Conservation (phyloP, 2,113 vertebrate species). For the Rallus limicola region DNA sequence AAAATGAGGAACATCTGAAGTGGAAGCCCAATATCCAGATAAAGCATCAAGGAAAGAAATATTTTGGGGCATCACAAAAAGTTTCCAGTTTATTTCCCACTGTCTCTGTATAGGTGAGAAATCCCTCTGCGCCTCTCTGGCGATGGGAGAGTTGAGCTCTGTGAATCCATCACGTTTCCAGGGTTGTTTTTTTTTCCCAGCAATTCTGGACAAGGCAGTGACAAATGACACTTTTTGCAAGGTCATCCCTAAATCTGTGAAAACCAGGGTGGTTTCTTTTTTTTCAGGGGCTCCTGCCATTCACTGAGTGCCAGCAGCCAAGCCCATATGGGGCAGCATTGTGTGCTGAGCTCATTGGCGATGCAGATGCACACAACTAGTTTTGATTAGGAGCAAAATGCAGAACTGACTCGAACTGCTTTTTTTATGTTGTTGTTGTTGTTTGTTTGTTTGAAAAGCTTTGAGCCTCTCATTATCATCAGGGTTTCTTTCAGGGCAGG, state of each 20-base stretch:
- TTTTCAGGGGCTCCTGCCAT: conserved; percentile 11
- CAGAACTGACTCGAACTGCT: conserved; percentile 43
- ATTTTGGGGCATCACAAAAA: neutral
- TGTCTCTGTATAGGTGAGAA: neutral
- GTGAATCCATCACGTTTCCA: neutral
- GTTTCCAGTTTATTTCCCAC: neutral
- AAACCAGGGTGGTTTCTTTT: neutral
- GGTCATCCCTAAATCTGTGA: conserved; percentile 39
- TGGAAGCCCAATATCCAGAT: neutral
- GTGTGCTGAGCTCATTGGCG: conserved; percentile 17
- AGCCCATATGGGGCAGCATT: conserved; percentile 56
- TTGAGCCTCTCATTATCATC: conserved; percentile 60
- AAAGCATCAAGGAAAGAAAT: neutral
- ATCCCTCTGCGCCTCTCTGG: neutral
- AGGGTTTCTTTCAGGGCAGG: conserved; percentile 53
- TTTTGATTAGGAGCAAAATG: conserved; percentile 55
- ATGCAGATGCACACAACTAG: conserved; percentile 53
- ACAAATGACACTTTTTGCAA: conserved; percentile 37
- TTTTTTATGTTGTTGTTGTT: neutral
- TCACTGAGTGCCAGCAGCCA: conserved; percentile 14
- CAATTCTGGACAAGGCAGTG: neutral
- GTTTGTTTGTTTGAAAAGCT: neutral
- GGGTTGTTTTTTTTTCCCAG: neutral
- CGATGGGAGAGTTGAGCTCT: neutral
- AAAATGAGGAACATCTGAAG: neutral